These are phyloP conservation scores for Actinia equina DNA, from an alignment of 64 coral and sea anemone species.

Conservation along the genomic window DNA sequence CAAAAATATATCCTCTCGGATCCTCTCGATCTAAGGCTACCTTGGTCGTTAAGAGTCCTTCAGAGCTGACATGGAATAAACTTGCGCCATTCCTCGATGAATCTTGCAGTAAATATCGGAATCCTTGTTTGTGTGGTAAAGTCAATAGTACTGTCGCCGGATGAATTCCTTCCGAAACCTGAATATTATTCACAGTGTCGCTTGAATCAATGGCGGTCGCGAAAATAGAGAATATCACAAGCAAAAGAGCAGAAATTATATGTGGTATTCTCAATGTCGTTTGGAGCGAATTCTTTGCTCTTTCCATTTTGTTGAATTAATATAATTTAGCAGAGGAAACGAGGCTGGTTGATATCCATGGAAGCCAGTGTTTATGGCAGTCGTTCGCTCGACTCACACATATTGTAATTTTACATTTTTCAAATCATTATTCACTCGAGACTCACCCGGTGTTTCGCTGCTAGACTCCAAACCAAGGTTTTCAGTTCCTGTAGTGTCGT, in stretches of 20 bases:
- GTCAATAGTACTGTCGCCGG: slow-evolving; percentile 65
- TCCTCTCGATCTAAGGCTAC: slow-evolving; percentile 89
- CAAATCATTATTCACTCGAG: neutral
- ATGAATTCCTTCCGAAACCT: slow-evolving; percentile 64
- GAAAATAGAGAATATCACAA: neutral
- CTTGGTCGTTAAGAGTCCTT: slow-evolving; percentile 71
- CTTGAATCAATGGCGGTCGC: neutral
- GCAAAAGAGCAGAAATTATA: neutral
- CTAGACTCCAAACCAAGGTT: slow-evolving; percentile 1
- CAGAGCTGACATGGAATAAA: slow-evolving; percentile 74
- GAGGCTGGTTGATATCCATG: slow-evolving; percentile 4
- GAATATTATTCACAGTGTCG: slow-evolving; percentile 36
- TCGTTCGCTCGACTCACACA: neutral
- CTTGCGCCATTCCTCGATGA: slow-evolving; percentile 40
- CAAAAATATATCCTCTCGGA: slow-evolving; percentile 70
- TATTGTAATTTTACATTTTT: neutral
- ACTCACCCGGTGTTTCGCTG: neutral
- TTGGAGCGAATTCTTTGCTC: neutral
- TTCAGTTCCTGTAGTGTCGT: neutral
- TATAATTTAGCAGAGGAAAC: neutral
- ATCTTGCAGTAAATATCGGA: slow-evolving; percentile 64
- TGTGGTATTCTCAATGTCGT: neutral
- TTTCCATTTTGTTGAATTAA: slow-evolving; percentile 16
- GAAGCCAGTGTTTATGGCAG: neutral
- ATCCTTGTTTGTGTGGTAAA: slow-evolving; percentile 39